Percentiles rank a stretch among this genome's conserved stretches.
Evolutionary conservation across 2,113 vertebrate species (phyloP).

Genomic region (Chamaea fasciata): DNA sequence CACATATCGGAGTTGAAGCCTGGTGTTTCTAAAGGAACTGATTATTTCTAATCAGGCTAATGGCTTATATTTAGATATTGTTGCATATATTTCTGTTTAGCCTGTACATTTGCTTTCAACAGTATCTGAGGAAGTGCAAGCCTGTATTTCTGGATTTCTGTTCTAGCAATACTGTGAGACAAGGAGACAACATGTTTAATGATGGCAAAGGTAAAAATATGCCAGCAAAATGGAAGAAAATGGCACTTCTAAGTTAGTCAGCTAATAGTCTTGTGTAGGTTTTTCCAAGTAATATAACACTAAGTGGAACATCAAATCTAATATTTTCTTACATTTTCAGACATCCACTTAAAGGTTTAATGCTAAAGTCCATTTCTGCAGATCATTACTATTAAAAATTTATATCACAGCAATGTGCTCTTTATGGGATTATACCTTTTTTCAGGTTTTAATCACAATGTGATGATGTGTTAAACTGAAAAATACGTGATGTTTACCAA

Average conservation of each 20-base stretch:
- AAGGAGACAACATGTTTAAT: neutral
- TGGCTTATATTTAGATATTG: neutral
- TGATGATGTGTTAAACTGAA: neutral
- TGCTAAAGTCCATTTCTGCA: neutral
- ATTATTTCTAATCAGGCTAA: neutral
- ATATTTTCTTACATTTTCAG: neutral
- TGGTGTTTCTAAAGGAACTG: neutral
- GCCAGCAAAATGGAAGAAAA: neutral
- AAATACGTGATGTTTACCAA: neutral
- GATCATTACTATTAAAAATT: conserved; percentile 26
- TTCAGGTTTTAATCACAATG: neutral
- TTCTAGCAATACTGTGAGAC: neutral
- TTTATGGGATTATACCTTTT: neutral
- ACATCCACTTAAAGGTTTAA: neutral
- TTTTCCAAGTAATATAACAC: neutral
- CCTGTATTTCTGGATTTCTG: neutral
- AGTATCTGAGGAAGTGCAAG: neutral
- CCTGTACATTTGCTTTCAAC: neutral
- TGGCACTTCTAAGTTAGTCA: neutral
- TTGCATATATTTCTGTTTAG: neutral
- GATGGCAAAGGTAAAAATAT: neutral
- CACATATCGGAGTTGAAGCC: neutral
- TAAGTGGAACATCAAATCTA: neutral
- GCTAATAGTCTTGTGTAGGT: neutral
- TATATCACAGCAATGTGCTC: neutral